Evolutionary conservation across 2,888 invertebrate species (phyloP), one percentile per base, ranked within the genome.

Genomic region (Antheraea yamamai): DNA sequence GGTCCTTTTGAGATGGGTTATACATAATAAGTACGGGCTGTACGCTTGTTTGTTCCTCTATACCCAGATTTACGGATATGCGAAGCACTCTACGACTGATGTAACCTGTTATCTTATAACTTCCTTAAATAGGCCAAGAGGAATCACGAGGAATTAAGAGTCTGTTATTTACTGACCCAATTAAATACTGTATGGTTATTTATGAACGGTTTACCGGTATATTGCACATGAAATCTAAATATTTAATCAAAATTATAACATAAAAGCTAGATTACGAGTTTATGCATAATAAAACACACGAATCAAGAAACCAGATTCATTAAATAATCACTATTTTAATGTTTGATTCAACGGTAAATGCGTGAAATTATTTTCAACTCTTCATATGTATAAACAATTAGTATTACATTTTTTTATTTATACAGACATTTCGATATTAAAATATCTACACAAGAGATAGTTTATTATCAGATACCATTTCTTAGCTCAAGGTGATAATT

Each of bases 181-280:
- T 66, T 66, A 66, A 66, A 66, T 66, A 35, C 18, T 35, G 26
- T 16, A 68, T 8, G 30, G 18, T 64, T 68, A 61, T 61, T 61
- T 23, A 23, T 61, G 10, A 23, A 61, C 61, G 61, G 23, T 61
- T 61, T 23, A 61, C 58, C n/a, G 58, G 18, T 52, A 52, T 58
- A 20, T n/a, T n/a, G 7, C 20, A 4, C 12, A 52, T 58, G 47
- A 47, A 58, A 20, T 20, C 8, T n/a, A n/a, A 58, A n/a, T 20
- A 58, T 58, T 58, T 58, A 58, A 58, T 4, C n/a, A 58, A 58
- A 58, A 58, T 58, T 20, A 20, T 20, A n/a, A 23, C 61, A 23
- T 61, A 61, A 61, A 61, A 61, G 61, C 61, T 61, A 23, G 61
- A 61, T 61, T 61, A 61, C n/a, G 61, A 66, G 30, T 66, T 66